Base-by-base conservation (phyloP, 2,888 invertebrate species). In the Ariolimax columbianus region DNA sequence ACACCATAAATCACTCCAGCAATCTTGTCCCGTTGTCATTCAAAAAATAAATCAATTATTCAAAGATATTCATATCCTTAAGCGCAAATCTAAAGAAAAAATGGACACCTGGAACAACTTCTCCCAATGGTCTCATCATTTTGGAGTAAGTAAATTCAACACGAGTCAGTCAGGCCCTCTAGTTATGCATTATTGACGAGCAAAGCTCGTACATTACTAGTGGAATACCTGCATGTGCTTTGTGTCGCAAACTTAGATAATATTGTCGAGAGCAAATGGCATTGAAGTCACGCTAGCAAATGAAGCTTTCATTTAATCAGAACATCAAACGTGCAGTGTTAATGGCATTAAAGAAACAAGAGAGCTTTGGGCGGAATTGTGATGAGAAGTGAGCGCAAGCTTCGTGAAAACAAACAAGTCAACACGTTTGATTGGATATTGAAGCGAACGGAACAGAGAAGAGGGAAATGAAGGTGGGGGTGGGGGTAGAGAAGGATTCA, bases 281-380 rank as follows among this genome's bases (percentile, higher is more conserved):
- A 77, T 68, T 68, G 83, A 77, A 77, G 83, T 77, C 83, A 77
- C 77, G 83, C 66, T 59, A 83, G 66, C 55, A 68, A 83, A 83
- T 83, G 77, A 36, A 51, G 51, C 51, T 68, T 36, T 47, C 83
- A n/a, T 83, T 83, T 83, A 83, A 83, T 83, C 77, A 70, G 68
- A 66, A 83, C 83, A 83, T 83, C 83, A 83, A 83, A 83, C 63
- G 70, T 36, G n/a, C 23, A 17, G 43, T 68, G 83, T 40, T 77
- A 83, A 83, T 77, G 77, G 33, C 83, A 83, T 68, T 77, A 77
- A 70, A 77, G 83, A 83, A 66, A 82, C 73, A 40, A 40, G 38
- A 72, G 72, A 30, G 26, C 7, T 6, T 9, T 40, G 26, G 7
- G 38, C 23, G 72, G 38, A 40, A 40, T 38, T 30, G 63, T 63